Evolutionary conservation across 2,888 invertebrate genomes (phyloP), one percentile per base, ranked within the genome.

Genomic region (Baronia brevicornis): DNA sequence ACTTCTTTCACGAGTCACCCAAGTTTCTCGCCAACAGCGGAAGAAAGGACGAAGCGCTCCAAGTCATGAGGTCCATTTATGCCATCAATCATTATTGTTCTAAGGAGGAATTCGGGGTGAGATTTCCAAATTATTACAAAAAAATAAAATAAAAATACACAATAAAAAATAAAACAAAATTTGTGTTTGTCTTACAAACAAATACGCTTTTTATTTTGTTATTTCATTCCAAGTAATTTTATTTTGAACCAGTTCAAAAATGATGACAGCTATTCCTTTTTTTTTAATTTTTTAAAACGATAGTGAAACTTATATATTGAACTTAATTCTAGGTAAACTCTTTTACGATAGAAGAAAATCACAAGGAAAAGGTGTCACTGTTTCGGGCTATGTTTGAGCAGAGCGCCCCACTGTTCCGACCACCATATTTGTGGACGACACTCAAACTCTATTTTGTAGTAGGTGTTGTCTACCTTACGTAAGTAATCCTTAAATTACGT

Each of bases 1-100:
- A 82, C 21, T 80, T 82, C 40, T 84, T 90, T 51, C 90, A 93
- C 1, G 94, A 95, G 61, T 94, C 91, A 32, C 94, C 95, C 0
- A 92, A 92, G 60, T 94, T 90, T 59, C 74, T 90, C 29, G 84
- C 90, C 8, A 87, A 89, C 13, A 86, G 87, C 41, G 90, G 90
- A 0, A 75, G 85, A 38, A 73, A 78, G 1, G 84, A 87, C 0
- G 86, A 88, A 39, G 90, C 93, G 0, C 51, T 93, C 32, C 57
- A 60, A 3, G 77, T 82, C 0, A 39, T 84, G 47, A 70, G 54
- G 38, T 59, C 54, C 4, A 84, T 84, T 11, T 66, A 82, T 36
- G 52, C 60, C 9, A 42, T 68, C 1, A 84, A 82, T 36, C 61
- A 77, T 41, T 46, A 51, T 18, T 37, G 53, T 1, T 42, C 55